Percentiles rank a stretch among this genome's conserved stretches.
These are phyloP conservation scores for Cecropterus lyciades DNA, from an alignment of 1,140 invertebrate genomes.

Conservation along the genomic window DNA sequence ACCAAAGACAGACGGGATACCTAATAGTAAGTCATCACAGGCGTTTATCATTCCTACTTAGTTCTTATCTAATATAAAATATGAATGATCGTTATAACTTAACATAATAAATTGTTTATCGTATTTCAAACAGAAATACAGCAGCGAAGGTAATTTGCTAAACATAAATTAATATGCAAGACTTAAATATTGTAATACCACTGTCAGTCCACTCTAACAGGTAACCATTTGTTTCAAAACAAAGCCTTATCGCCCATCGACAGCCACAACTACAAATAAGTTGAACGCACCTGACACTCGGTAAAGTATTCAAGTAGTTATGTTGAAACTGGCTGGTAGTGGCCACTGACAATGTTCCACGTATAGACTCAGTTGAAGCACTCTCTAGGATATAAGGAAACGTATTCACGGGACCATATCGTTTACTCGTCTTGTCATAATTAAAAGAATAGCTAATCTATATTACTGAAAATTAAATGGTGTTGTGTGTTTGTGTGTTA, in stretches of 20 bases:
- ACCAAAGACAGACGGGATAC: too few species aligned
- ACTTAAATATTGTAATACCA: conserved; percentile 24
- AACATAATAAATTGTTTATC: neutral
- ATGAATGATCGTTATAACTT: too few species aligned
- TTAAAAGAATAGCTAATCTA: too few species aligned
- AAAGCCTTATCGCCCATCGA: conserved; percentile 29
- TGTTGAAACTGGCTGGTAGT: conserved; percentile 6
- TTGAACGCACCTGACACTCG: conserved; percentile 23
- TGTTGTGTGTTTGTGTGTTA: too few species aligned
- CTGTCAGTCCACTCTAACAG: conserved; percentile 2
- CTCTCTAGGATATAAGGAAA: neutral
- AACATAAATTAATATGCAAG: conserved; percentile 35
- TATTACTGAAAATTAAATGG: too few species aligned
- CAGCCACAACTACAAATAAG: conserved; percentile 11
- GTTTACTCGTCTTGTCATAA: too few species aligned
- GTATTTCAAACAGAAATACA: conserved; percentile 9
- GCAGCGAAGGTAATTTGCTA: conserved; percentile 22
- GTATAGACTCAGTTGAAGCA: conserved; percentile 1
- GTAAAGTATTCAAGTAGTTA: conserved; percentile 9
- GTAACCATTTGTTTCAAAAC: conserved; percentile 34
- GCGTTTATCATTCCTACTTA: too few species aligned
- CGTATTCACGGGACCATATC: neutral
- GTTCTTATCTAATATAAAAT: too few species aligned
- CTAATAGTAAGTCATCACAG: too few species aligned
- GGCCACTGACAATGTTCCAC: neutral